Percentiles rank a stretch among this genome's conserved stretches.
Conservation (phyloP, 2,888 invertebrate genomes). For the Perithous albicinctus region DNA sequence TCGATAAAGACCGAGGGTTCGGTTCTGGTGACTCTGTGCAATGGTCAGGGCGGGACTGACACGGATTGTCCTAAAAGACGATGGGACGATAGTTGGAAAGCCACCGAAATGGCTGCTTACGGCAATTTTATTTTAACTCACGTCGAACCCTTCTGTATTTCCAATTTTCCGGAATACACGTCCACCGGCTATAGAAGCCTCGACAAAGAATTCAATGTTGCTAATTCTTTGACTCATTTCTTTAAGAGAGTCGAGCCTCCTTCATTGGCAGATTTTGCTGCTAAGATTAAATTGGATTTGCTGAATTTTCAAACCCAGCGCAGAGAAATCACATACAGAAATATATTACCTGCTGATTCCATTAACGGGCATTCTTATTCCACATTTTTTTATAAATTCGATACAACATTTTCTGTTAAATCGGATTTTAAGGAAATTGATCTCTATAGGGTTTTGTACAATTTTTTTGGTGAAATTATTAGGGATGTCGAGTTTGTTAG, state of each 20-base stretch:
- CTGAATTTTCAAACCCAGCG: conserved; percentile 26
- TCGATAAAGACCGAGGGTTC: conserved; percentile 82
- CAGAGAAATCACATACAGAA: background rate
- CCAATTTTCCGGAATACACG: conserved; percentile 82
- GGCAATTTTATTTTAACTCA: conserved; percentile 84
- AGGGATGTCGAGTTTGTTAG: conserved; percentile 77
- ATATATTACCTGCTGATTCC: background rate
- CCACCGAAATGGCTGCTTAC: conserved; percentile 86
- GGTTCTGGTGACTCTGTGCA: conserved; percentile 85
- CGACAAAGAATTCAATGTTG: conserved; percentile 81
- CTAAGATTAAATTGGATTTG: conserved; percentile 29
- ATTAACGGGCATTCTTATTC: background rate
- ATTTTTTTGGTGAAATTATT: conserved; percentile 80
- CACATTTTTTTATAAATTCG: conserved; percentile 1
- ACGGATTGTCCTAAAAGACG: conserved; percentile 83
- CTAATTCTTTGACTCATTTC: conserved; percentile 81
- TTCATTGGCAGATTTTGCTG: conserved; percentile 66
- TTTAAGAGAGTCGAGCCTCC: conserved; percentile 73
- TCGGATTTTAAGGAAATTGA: conserved; percentile 68
- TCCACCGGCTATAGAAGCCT: conserved; percentile 85
- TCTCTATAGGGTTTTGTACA: conserved; percentile 79
- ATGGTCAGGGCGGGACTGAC: conserved; percentile 86
- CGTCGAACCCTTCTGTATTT: conserved; percentile 82
- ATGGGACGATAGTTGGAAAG: conserved; percentile 87
- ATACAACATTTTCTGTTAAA: conserved; percentile 70